Base-by-base conservation (phyloP, 2,113 vertebrate species). In the Oenanthe melanoleuca region DNA sequence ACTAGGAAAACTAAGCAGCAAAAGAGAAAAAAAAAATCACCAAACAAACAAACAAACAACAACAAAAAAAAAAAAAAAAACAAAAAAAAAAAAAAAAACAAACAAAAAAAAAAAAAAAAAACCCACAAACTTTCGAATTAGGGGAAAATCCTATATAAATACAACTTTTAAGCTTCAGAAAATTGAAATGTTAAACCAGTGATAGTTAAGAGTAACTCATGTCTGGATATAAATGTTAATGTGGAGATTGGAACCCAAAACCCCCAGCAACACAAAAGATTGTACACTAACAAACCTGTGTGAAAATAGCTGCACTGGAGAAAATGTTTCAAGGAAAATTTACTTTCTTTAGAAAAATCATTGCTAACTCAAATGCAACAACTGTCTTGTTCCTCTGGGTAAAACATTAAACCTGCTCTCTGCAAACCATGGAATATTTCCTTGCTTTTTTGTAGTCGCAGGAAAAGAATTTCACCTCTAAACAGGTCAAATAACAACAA, bases 181-280 rank as follows among this genome's bases (percentile, higher is more conserved):
- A 93, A 82, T 5, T 12, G 14, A 64, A 78, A 87, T 11, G 26
- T 16, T 87, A 47, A 60, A 44, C 40, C 24, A 53, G 8, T 24
- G 22, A 45, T 29, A 79, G 29, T 56, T 80, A 57, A 45, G 19
- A 65, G 28, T 53, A 37, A 37, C 34, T 37, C 7, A 8, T 37
- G 34, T 37, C 34, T 37, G 34, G 34, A 37, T 37, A 37, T 37
- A 37, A 37, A 37, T 37, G 34, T 29, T 66, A 17, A 40, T 1
- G 7, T 4, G 2, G 44, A 73, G 20, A 21, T 3, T 40, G 11
- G 55, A 89, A 69, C 40, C 75, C 23, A 80, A 73, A 86, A n/a
- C 3, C 7, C 3, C 2, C 83, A 73, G 59, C 64, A 70, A 80
- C 11, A 53, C 3, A 29, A 1, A 53, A 57, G 22, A 65, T 0